These are phyloP conservation scores for Gila orcuttii DNA, from an alignment of 2,113 vertebrate species.

Conservation along the genomic window DNA sequence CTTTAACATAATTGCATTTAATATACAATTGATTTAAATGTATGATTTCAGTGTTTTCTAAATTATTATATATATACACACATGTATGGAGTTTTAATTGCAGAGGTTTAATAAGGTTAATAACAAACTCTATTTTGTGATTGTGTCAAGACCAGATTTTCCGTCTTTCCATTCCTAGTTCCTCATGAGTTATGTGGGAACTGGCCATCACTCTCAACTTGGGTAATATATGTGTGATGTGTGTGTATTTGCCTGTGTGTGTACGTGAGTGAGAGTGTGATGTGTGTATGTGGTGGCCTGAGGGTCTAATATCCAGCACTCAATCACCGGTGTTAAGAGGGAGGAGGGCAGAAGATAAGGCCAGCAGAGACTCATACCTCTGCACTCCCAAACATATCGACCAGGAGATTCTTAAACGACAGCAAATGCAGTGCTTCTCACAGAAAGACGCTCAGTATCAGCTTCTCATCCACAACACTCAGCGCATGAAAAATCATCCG, in stretches of 20 bases:
- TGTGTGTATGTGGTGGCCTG: slow-evolving; percentile 41
- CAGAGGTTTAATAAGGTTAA: background rate
- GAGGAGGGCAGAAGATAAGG: slow-evolving; percentile 59
- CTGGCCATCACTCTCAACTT: background rate
- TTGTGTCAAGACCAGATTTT: background rate
- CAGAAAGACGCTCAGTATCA: slow-evolving; percentile 43
- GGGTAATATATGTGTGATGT: slow-evolving; percentile 52
- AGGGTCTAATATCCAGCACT: slow-evolving; percentile 58
- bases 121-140: background rate
- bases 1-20: no score
- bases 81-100: no score
- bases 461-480: slow-evolving; percentile 31
- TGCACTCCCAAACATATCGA: slow-evolving; percentile 44
- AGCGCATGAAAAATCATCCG: slow-evolving; percentile 42
- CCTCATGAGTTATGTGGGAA: slow-evolving; percentile 55
- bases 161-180: background rate
- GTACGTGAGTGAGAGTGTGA: background rate
- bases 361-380: slow-evolving; percentile 48
- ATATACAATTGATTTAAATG: no score
- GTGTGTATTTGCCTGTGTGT: slow-evolving; percentile 30
- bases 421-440: slow-evolving; percentile 60
- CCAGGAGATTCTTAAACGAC: slow-evolving; percentile 41
- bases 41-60: no score
- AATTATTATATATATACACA: no score
- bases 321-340: slow-evolving; percentile 62